These are phyloP conservation scores for Tribolium madens DNA, from an alignment of 1,140 invertebrate species.

Conservation along the genomic window DNA sequence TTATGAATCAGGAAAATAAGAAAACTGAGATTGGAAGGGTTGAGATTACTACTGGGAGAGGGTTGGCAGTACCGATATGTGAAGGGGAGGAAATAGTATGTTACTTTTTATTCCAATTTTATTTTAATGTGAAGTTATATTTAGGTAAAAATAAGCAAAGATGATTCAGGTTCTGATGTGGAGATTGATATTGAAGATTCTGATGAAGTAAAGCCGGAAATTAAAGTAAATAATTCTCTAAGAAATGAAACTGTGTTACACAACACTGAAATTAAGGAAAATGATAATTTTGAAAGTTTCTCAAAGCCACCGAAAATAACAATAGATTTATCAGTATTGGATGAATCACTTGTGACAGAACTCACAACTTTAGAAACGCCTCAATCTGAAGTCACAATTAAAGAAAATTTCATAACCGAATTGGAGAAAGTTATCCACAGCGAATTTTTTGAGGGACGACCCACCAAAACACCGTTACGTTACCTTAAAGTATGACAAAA, in stretches of 20 bases:
- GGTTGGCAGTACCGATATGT: conserved; percentile 68
- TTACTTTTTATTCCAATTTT: conserved; percentile 20
- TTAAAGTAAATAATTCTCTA: background rate
- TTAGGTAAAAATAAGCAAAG: conserved; percentile 59
- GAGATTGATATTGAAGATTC: conserved; percentile 72
- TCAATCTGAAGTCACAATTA: conserved; percentile 65
- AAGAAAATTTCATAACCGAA: conserved; percentile 66
- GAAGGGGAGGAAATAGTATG: conserved; percentile 73
- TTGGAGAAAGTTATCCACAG: conserved; percentile 71
- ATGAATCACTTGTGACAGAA: conserved; percentile 48
- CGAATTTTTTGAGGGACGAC: conserved; percentile 73
- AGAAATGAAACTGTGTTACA: conserved; percentile 16
- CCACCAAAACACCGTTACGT: conserved; percentile 71
- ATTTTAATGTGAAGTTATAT: conserved; percentile 5
- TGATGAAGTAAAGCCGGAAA: conserved; percentile 58
- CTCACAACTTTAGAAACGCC: conserved; percentile 64
- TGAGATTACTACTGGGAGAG: conserved; percentile 68
- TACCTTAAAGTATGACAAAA: conserved; percentile 67
- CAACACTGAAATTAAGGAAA: conserved; percentile 28
- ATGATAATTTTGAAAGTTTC: conserved; percentile 17
- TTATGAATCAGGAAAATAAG: conserved; percentile 62
- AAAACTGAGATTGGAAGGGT: conserved; percentile 63
- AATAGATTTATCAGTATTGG: conserved; percentile 41
- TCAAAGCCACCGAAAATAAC: conserved; percentile 32
- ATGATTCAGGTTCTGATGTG: conserved; percentile 70